phyloP scores from a whole-genome alignment of 2,888 invertebrate species.

The Bembecia ichneumoniformis region DNA sequence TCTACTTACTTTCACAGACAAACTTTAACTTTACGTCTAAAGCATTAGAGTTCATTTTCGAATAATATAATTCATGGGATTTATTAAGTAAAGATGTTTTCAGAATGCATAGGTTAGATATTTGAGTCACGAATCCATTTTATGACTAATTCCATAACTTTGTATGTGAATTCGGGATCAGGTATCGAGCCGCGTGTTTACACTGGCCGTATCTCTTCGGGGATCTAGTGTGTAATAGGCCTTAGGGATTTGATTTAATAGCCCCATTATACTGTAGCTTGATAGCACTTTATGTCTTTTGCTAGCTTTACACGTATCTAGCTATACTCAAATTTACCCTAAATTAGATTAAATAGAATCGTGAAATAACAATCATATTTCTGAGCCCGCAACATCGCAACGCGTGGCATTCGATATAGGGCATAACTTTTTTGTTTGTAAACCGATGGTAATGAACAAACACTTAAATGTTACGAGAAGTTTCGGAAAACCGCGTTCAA shows the following conservation, averaged over 20 bases:
- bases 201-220: slow-evolving; percentile 46
- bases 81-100: slow-evolving; percentile 13
- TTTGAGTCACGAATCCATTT: slow-evolving; percentile 72
- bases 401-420: no score
- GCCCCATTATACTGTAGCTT: slow-evolving; percentile 23
- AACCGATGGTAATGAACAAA: no score
- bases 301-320: no score
- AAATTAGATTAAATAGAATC: no score
- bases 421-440: no score
- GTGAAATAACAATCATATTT: no score
- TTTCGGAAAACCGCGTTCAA: no score
- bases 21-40: slow-evolving; percentile 3
- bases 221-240: slow-evolving; percentile 35
- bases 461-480: no score
- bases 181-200: slow-evolving; percentile 56
- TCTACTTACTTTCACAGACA: background rate
- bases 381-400: no score
- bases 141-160: slow-evolving; percentile 73
- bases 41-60: slow-evolving; percentile 8
- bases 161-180: slow-evolving; percentile 70
- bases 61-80: background rate
- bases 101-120: slow-evolving; percentile 62
- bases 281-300: slow-evolving; percentile 1
- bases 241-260: slow-evolving; percentile 54
- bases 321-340: no score